Percentiles rank a stretch among this genome's conserved stretches.
These are phyloP conservation scores for Prenolepis imparis DNA, from an alignment of 2,888 invertebrate species.

Conservation along the genomic window DNA sequence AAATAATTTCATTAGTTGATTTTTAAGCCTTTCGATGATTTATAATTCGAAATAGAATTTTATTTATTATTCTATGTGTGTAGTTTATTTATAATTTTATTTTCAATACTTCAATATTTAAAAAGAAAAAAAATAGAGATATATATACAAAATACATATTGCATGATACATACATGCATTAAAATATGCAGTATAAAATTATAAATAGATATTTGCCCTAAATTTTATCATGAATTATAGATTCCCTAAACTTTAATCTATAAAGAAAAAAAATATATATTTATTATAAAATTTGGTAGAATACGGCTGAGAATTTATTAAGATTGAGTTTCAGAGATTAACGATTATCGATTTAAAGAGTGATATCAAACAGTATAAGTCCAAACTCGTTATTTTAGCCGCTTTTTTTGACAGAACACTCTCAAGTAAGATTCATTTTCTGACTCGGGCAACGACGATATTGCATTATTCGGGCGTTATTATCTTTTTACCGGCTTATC, in stretches of 20 bases:
- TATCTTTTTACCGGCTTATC: conserved; percentile 55
- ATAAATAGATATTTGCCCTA: not conserved
- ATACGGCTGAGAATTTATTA: not conserved
- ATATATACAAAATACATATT: too few relatives aligned
- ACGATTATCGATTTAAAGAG: not conserved
- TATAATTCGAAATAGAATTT: not conserved
- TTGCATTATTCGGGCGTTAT: conserved; percentile 53
- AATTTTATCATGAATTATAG: not conserved
- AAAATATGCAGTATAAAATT: not conserved
- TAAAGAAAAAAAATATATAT: not conserved
- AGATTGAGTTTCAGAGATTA: not conserved
- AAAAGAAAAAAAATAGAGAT: too few relatives aligned
- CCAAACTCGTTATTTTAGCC: not conserved
- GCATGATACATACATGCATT: not conserved
- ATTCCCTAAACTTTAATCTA: not conserved
- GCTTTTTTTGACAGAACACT: conserved; percentile 14
- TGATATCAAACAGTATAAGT: not conserved
- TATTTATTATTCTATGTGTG: conserved; percentile 5
- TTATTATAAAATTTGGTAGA: not conserved
- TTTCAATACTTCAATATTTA: too few relatives aligned
- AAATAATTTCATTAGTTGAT: not conserved
- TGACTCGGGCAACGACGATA: conserved; percentile 22
- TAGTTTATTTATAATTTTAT: not conserved
- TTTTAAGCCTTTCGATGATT: not conserved
- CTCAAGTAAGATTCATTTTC: conserved; percentile 6